phyloP scores from a whole-genome alignment of 2,113 vertebrate genomes.

The Protobothrops mucrosquamatus region DNA sequence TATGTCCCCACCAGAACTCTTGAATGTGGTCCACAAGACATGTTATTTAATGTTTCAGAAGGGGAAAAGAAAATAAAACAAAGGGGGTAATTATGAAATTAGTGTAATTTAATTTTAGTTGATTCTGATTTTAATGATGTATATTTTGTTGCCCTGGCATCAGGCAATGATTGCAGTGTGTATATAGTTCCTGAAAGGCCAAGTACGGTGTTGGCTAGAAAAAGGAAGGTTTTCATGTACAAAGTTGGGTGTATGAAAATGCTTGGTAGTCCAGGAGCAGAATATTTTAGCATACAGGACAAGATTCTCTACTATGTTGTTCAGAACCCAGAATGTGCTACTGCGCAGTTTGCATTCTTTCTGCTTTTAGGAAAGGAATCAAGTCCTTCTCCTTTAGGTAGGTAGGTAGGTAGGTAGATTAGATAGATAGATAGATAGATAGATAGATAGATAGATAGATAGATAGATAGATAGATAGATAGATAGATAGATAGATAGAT shows the following conservation, averaged over 20 bases:
- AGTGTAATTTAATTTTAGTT: not conserved
- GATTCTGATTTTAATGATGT: not conserved
- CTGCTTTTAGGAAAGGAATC: not conserved
- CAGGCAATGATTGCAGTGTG: not conserved
- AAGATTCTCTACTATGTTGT: not conserved
- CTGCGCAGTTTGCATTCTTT: not conserved
- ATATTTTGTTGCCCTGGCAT: not conserved
- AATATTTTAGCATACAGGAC: too few relatives aligned
- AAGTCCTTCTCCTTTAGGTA: not conserved
- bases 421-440: too few relatives aligned
- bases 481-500: too few relatives aligned
- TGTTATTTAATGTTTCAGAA: not conserved
- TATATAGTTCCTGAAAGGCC: not conserved
- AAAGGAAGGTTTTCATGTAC: not conserved
- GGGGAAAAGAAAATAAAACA: not conserved
- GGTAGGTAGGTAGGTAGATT: too few relatives aligned
- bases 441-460: too few relatives aligned
- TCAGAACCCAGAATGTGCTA: not conserved
- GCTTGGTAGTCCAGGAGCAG: too few relatives aligned
- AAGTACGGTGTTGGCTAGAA: not conserved
- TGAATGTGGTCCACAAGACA: not conserved
- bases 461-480: too few relatives aligned
- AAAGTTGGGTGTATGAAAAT: too few relatives aligned
- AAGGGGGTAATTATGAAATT: not conserved
- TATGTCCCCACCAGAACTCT: not conserved